A percentile compares a stretch with the other conserved stretches of the same genome.
phyloP scores from a whole-genome alignment of 1,140 invertebrate genomes.

The Drosophila pectinifera region DNA sequence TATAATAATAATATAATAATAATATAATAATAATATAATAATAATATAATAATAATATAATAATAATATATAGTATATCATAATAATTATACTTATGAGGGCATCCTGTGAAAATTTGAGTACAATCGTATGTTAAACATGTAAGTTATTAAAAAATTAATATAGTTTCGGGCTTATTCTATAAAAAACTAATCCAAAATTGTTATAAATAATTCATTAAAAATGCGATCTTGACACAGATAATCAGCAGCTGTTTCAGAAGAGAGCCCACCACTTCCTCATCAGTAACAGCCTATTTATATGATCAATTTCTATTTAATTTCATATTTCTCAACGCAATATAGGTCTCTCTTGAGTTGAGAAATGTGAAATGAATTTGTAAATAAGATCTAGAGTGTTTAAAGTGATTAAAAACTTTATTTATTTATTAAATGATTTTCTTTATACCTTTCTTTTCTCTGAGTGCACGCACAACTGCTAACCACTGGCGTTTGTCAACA shows the following conservation, averaged over 20 bases:
- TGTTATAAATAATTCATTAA: too few relatives aligned
- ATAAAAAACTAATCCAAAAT: not conserved
- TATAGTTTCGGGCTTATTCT: too few relatives aligned
- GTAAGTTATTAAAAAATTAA: not conserved
- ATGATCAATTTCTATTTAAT: not conserved
- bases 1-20: too few relatives aligned
- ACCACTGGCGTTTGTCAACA: slow-evolving; percentile 78
- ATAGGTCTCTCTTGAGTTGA: too few relatives aligned
- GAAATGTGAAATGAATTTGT: not conserved
- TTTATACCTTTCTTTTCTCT: not conserved
- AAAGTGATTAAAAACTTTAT: too few relatives aligned
- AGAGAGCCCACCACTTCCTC: not conserved
- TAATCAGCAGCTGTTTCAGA: not conserved
- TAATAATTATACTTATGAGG: not conserved
- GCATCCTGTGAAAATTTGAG: not conserved
- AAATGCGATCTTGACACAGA: too few relatives aligned
- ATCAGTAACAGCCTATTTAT: not conserved
- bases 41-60: too few relatives aligned
- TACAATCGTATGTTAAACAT: not conserved
- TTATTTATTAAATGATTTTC: not conserved
- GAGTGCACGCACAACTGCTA: slow-evolving; percentile 29
- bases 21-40: too few relatives aligned
- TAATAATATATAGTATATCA: too few relatives aligned
- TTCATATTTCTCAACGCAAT: not conserved
- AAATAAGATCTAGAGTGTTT: too few relatives aligned